These are phyloP conservation scores for Oedothorax gibbosus DNA, from an alignment of 1,140 invertebrate species.

Conservation along the genomic window DNA sequence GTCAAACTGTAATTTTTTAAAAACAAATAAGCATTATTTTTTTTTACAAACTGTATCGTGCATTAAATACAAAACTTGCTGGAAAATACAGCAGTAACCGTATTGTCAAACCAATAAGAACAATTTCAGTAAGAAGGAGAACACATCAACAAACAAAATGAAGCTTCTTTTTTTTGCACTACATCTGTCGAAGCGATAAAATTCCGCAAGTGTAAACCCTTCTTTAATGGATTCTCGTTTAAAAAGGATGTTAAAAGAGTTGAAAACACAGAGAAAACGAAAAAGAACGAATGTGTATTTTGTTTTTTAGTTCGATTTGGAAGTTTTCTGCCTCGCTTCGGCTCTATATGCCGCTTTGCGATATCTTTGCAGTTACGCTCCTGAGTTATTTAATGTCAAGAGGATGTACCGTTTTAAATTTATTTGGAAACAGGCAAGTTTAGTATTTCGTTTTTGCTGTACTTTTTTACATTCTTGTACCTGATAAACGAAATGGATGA, in stretches of 20 bases:
- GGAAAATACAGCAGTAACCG: no score
- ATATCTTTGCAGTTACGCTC: constrained; percentile 13
- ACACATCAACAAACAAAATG: constrained; percentile 57
- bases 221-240: constrained; percentile 55
- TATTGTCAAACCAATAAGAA: no score
- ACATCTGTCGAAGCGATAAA: constrained; percentile 56
- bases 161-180: constrained; percentile 28
- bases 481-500: no score
- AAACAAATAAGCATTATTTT: no score
- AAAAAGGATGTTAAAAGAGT: constrained; percentile 56
- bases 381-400: constrained; percentile 31
- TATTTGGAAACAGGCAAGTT: constrained; percentile 16
- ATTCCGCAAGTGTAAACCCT: constrained; percentile 55
- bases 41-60: no score
- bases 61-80: no score
- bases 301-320: constrained; percentile 1
- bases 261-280: constrained; percentile 29
- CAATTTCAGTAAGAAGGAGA: background rate
- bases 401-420: constrained; percentile 21
- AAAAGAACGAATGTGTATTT: constrained; percentile 15
- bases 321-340: no score
- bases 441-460: background rate
- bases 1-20: no score
- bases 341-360: background rate
- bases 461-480: background rate